A percentile compares a stretch with the other conserved stretches of the same genome.
Evolutionary conservation across 2,797 vertebrate species (phyloP).

Genomic region (Tangara arthus): DNA sequence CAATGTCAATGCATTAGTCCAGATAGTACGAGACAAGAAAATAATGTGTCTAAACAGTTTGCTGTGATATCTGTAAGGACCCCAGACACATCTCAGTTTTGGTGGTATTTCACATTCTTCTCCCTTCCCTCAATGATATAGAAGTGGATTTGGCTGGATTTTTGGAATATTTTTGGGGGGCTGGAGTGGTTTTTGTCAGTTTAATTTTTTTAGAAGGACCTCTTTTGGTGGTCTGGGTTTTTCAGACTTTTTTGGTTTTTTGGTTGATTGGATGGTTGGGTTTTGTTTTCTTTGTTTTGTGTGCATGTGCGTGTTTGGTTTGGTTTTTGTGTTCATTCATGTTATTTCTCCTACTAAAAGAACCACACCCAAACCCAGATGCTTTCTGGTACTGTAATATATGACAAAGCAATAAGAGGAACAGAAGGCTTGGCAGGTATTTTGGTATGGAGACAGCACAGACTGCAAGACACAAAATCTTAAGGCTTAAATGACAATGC

Average conservation of each 20-base stretch:
- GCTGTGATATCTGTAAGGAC: neutral
- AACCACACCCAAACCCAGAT: neutral
- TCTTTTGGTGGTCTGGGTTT: neutral
- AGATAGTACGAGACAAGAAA: neutral
- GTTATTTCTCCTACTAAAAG: neutral
- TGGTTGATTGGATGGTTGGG: neutral
- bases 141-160: neutral
- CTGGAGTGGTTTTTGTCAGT: neutral
- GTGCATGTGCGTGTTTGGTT: neutral
- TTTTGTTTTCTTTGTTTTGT: neutral
- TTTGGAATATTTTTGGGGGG: rapidly evolving
- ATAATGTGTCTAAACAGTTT: neutral
- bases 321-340: neutral
- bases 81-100: neutral
- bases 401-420: neutral
- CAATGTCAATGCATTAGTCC: neutral
- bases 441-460: neutral
- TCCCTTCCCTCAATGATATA: neutral
- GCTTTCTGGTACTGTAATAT: neutral
- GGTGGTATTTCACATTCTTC: neutral
- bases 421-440: neutral
- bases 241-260: neutral
- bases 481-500: neutral
- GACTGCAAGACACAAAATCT: neutral
- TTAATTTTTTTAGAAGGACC: neutral